Base-by-base conservation (phyloP, 1,140 invertebrate genomes). In the Chrysomallon squamiferum region DNA sequence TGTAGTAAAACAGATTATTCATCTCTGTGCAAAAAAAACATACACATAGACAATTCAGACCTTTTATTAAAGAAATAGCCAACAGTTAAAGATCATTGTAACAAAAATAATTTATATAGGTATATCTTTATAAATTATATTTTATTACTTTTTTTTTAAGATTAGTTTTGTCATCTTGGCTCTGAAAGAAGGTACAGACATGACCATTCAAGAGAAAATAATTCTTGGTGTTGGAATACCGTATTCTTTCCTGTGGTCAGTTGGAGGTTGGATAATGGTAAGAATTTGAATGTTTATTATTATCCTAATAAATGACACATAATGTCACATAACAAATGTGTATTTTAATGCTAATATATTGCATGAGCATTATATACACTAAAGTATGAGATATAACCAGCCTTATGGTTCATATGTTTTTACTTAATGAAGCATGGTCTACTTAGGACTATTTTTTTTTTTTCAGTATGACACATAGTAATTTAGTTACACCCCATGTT, bases 191-290 rank as follows among this genome's bases (percentile, higher is more conserved):
- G 78, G 78, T 1, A 77, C 75, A 22, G 49, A 59, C 6, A 25
- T 81, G 3, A 67, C 73, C 9, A 20, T 45, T 0, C 32, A 69
- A 32, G 75, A 79, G 56, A 59, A 72, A 29, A 68, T 79, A 9
- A 68, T 68, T 0, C 57, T 82, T 9, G 62, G 64, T 58, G 63
- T 82, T 56, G 80, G 78, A 15, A 64, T 80, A 9, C 76, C 78
- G 47, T 77, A 71, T 52, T 74, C 76, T 4, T 25, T 82, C 9
- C 9, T 69, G 15, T 80, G 76, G 78, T 73, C 70, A 47, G 56
- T 80, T 11, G 65, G 77, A 29, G 80, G 80, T n/a, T 77, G 71
- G 69, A 15, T 79, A 47, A 66, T 69, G 57, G 77, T 81, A 65
- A 74, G 52, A 50, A 38, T 38, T 38, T 15, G 35, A 38, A 38